A percentile compares a stretch with the other conserved stretches of the same genome.
These are phyloP conservation scores for Netelia fuscicornis DNA, from an alignment of 2,888 invertebrate species.

Conservation along the genomic window DNA sequence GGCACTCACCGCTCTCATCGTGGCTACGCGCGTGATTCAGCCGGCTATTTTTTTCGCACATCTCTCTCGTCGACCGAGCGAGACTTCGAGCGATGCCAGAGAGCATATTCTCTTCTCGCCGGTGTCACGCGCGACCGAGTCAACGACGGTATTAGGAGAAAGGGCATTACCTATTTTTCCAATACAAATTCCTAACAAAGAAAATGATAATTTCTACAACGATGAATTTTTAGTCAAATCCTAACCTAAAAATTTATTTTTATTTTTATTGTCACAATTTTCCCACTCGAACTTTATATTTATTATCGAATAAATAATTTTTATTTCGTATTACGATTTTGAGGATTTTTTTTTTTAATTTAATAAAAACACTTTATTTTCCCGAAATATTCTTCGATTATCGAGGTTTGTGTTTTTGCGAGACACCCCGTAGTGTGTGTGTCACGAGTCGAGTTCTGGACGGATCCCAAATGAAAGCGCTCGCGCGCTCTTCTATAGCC, in stretches of 20 bases:
- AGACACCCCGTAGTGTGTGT: conserved; percentile 73
- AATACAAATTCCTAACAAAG: too few species aligned
- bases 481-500: conserved; percentile 67
- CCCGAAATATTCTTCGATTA: not conserved
- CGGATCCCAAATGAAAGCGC: conserved; percentile 77
- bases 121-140: not conserved
- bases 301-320: too few species aligned
- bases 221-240: too few species aligned
- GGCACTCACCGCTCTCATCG: conserved; percentile 64
- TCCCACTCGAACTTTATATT: too few species aligned
- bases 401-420: conserved; percentile 42
- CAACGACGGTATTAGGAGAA: not conserved
- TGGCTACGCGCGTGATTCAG: conserved; percentile 80
- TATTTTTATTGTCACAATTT: too few species aligned
- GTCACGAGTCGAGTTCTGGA: conserved; percentile 77
- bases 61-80: conserved; percentile 51
- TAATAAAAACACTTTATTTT: too few species aligned
- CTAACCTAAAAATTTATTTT: too few species aligned
- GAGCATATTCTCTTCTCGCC: conserved; percentile 27
- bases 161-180: too few species aligned
- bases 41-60: conserved; percentile 77
- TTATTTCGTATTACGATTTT: too few species aligned
- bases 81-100: conserved; percentile 53
- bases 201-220: too few species aligned
- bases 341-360: too few species aligned